A percentile compares a stretch with the other conserved stretches of the same genome.
Conservation (phyloP, 2,888 invertebrate genomes). For the Calliopum simillimum region DNA sequence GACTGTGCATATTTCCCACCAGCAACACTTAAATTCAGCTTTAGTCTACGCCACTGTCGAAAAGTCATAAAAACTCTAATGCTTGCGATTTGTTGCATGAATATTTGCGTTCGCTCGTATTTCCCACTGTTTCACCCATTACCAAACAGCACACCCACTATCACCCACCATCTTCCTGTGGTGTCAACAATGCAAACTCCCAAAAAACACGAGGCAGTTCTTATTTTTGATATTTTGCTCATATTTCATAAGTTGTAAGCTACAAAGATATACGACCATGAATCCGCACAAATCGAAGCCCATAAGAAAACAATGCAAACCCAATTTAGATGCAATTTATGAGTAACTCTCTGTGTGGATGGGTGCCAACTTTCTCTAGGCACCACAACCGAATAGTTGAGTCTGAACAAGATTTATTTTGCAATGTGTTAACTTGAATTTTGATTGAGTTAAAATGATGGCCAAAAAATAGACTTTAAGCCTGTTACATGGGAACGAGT, state of each 20-base stretch:
- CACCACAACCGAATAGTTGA: background rate
- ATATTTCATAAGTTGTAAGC: constrained; percentile 35
- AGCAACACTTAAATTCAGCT: no score
- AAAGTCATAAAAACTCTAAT: constrained; percentile 20
- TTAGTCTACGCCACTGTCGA: background rate
- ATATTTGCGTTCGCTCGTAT: background rate
- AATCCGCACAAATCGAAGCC: constrained; percentile 32
- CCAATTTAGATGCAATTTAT: constrained; percentile 65
- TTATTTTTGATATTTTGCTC: constrained; percentile 27
- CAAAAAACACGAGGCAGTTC: constrained; percentile 11
- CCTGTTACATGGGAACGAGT: background rate
- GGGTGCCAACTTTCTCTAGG: no score
- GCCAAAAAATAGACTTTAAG: constrained; percentile 16
- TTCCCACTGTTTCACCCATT: background rate
- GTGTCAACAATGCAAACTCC: background rate
- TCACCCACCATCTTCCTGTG: background rate
- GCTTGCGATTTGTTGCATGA: constrained; percentile 23
- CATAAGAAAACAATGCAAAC: constrained; percentile 48
- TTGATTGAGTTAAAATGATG: constrained; percentile 32
- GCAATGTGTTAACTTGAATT: constrained; percentile 30
- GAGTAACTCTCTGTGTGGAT: constrained; percentile 53
- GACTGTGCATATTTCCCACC: no score
- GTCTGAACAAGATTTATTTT: constrained; percentile 23
- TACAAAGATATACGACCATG: constrained; percentile 15
- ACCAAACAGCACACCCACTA: background rate